A percentile compares a stretch with the other conserved stretches of the same genome.
Conservation (phyloP, 1,140 invertebrate genomes). For the Drosophila lowei region DNA sequence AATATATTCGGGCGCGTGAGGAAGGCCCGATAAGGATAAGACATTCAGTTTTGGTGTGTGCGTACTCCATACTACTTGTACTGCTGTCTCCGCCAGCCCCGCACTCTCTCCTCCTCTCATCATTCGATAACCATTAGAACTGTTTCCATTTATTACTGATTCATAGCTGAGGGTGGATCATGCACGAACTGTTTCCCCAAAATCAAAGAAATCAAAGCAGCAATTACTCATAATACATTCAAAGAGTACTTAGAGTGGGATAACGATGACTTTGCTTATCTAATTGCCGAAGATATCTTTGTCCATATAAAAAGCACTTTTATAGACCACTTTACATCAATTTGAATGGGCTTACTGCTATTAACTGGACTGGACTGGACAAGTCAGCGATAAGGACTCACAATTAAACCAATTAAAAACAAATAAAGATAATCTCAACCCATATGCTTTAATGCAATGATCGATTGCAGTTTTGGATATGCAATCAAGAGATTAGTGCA, state of each 20-base stretch:
- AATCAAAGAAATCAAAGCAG: not conserved
- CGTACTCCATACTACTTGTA: not conserved
- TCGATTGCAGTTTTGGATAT: too few relatives aligned
- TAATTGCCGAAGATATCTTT: constrained; percentile 4
- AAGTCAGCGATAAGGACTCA: too few relatives aligned
- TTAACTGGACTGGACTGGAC: too few relatives aligned
- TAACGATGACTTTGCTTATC: constrained; percentile 36
- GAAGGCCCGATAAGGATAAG: constrained; percentile 28
- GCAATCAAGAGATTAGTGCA: too few relatives aligned
- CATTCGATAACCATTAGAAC: too few relatives aligned
- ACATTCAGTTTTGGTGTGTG: not conserved
- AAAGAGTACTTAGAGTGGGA: not conserved
- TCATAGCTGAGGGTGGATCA: too few relatives aligned
- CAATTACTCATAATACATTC: not conserved
- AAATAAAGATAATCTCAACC: too few relatives aligned
- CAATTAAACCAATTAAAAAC: too few relatives aligned
- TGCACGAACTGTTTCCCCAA: not conserved
- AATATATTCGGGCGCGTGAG: constrained; percentile 7
- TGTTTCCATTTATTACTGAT: too few relatives aligned
- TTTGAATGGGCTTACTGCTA: not conserved
- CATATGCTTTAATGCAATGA: too few relatives aligned
- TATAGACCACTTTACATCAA: not conserved
- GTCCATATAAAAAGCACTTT: not conserved
- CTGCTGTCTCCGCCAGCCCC: too few relatives aligned
- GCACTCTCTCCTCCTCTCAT: too few relatives aligned